A percentile compares a stretch with the other conserved stretches of the same genome.
Evolutionary conservation across 2,888 invertebrate species (phyloP).

Genomic region (Hemithea aestivaria): DNA sequence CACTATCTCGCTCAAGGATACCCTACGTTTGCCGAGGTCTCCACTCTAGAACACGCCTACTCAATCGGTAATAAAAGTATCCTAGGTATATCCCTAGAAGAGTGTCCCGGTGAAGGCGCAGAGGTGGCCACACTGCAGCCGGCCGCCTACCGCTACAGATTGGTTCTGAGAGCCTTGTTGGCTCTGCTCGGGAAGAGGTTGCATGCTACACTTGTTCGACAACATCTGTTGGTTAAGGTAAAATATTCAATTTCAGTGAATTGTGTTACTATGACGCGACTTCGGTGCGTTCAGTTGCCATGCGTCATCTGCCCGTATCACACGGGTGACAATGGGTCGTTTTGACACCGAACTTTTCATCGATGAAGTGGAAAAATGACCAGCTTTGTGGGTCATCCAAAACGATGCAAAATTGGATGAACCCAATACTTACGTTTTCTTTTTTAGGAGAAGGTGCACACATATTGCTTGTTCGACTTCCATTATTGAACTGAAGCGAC

Average conservation of each 20-base stretch:
- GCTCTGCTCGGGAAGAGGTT: conserved; percentile 91
- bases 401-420: neutral
- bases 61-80: too few species aligned
- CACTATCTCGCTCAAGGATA: too few species aligned
- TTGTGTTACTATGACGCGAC: too few species aligned
- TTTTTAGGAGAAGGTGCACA: neutral
- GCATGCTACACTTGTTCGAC: conserved; percentile 87
- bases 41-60: too few species aligned
- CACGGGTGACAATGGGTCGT: too few species aligned
- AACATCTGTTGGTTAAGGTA: conserved; percentile 89
- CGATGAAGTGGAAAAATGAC: too few species aligned
- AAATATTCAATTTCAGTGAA: too few species aligned
- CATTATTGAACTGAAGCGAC: neutral
- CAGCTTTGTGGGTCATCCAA: too few species aligned
- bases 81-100: conserved; percentile 66
- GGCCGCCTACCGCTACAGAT: conserved; percentile 86
- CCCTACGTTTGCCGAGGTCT: too few species aligned
- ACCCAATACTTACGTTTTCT: neutral
- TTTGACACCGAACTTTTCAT: too few species aligned
- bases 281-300: too few species aligned
- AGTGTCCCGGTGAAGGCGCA: conserved; percentile 32
- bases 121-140: conserved; percentile 34
- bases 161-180: conserved; percentile 92
- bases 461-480: neutral
- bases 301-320: too few species aligned